A percentile compares a stretch with the other conserved stretches of the same genome.
Evolutionary conservation across 2,797 vertebrate species (phyloP).

Genomic region (Geotria australis): DNA sequence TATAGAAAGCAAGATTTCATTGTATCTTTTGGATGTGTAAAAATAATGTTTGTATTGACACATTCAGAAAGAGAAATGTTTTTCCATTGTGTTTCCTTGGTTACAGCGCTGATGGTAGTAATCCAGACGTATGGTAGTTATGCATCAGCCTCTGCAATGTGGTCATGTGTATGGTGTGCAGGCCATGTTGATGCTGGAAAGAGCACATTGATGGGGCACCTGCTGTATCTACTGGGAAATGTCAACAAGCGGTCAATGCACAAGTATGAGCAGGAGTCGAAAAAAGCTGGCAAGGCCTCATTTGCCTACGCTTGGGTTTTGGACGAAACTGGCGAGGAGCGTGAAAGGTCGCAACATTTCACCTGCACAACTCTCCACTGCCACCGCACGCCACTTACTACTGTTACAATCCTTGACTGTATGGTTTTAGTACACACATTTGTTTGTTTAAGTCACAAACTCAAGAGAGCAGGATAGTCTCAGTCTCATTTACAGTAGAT

Average conservation of each 20-base stretch:
- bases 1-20: too few species aligned
- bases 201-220: slow-evolving; percentile 91
- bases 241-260: slow-evolving; percentile 98
- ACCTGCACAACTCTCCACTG: background rate
- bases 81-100: too few species aligned
- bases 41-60: too few species aligned
- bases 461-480: too few species aligned
- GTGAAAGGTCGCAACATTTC: slow-evolving; percentile 41
- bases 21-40: too few species aligned
- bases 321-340: slow-evolving; percentile 93
- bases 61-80: too few species aligned
- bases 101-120: too few species aligned
- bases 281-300: slow-evolving; percentile 89
- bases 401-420: background rate
- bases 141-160: background rate
- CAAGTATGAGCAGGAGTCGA: slow-evolving; percentile 88
- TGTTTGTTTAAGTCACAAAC: background rate
- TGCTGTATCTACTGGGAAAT: slow-evolving; percentile 72
- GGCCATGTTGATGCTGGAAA: slow-evolving; percentile 96
- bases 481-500: too few species aligned
- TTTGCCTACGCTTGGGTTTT: slow-evolving; percentile 95
- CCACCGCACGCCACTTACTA: slow-evolving; percentile 1
- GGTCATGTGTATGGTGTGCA: slow-evolving; percentile 8
- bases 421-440: background rate
- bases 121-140: background rate